Percentiles rank a stretch among this genome's conserved stretches.
phyloP scores from a whole-genome alignment of 2,888 invertebrate species.

The Drosophila mimica region DNA sequence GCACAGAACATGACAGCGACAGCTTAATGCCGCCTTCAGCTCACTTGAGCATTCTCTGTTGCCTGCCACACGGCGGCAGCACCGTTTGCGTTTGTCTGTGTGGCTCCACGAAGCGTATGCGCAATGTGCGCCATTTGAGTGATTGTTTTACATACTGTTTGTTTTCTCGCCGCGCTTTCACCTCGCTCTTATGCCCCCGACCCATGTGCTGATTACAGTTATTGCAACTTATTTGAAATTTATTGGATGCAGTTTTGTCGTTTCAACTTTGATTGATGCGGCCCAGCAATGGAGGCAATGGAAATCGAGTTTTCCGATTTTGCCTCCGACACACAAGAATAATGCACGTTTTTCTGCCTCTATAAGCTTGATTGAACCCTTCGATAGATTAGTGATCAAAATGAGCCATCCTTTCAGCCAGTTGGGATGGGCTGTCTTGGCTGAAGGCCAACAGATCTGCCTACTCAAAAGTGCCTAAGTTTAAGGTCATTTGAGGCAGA shows the following conservation, averaged over 20 bases:
- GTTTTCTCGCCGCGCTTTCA: constrained; percentile 20
- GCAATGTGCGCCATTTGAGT: constrained; percentile 70
- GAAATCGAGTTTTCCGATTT: constrained; percentile 40
- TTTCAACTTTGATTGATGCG: constrained; percentile 71
- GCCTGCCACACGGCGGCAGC: constrained; percentile 2
- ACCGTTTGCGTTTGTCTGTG: neutral
- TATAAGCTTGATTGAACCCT: constrained; percentile 8
- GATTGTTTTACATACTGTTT: constrained; percentile 75
- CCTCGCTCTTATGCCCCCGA: neutral
- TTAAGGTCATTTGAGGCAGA: neutral
- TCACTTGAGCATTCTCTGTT: constrained; percentile 18
- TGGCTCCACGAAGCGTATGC: constrained; percentile 67
- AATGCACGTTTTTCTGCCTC: neutral
- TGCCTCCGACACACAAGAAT: constrained; percentile 28
- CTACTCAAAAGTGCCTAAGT: neutral
- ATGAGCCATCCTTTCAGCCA: neutral
- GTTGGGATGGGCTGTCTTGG: neutral
- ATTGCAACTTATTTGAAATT: constrained; percentile 76
- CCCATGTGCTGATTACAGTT: constrained; percentile 76
- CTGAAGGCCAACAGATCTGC: neutral
- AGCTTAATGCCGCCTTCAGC: constrained; percentile 69
- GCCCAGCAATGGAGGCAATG: constrained; percentile 25
- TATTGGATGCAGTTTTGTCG: constrained; percentile 67
- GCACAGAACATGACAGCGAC: constrained; percentile 71
- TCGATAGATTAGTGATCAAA: neutral